Conservation (phyloP, 2,113 vertebrate species). For the Anser cygnoides region DNA sequence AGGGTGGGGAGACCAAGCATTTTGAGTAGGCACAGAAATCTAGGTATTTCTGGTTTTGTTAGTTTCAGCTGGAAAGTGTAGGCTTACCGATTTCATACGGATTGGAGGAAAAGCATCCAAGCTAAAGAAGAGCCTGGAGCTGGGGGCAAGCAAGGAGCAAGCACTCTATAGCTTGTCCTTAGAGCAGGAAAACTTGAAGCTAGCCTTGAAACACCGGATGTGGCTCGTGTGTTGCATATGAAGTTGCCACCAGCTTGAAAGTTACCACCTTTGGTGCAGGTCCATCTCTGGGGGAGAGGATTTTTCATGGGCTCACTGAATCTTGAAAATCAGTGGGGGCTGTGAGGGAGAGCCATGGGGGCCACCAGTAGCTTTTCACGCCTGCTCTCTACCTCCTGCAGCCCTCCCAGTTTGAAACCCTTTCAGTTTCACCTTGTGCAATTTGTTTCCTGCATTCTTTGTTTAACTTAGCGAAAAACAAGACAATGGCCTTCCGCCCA, state of each 20-base stretch:
- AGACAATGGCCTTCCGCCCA: background rate
- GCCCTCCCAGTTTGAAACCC: accelerated
- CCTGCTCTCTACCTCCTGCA: background rate
- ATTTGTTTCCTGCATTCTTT: background rate
- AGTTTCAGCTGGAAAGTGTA: background rate
- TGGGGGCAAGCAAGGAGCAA: background rate
- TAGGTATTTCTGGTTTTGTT: background rate
- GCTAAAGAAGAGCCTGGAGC: background rate
- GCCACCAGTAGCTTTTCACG: background rate
- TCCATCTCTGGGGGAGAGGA: background rate
- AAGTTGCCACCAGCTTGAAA: background rate
- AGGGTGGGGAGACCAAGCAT: background rate
- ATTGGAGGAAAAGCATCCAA: background rate
- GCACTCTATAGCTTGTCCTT: background rate
- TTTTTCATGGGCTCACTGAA: background rate
- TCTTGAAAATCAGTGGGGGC: background rate
- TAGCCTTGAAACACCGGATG: background rate
- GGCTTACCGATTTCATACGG: background rate
- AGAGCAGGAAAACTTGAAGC: background rate
- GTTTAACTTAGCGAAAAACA: accelerated
- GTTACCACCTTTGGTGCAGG: background rate
- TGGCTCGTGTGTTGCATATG: background rate
- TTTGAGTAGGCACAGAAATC: background rate
- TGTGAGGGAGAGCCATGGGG: accelerated
- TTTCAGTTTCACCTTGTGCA: background rate